phyloP scores from a whole-genome alignment of 2,797 vertebrate genomes.

The Xenops minutus region DNA sequence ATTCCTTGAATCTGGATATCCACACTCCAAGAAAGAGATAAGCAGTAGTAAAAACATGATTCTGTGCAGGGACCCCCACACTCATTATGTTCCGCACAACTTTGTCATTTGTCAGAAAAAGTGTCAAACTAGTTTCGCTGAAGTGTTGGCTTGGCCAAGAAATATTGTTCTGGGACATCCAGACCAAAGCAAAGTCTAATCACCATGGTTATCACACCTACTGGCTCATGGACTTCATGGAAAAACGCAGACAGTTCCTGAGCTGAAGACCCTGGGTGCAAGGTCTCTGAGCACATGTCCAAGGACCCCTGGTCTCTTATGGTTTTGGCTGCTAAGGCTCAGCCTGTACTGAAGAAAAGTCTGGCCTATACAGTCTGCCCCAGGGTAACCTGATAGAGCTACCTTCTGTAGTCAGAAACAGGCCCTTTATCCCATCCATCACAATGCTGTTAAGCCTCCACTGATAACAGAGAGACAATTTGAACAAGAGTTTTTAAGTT shows the following conservation, averaged over 20 bases:
- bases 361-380: neutral
- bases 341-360: neutral
- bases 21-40: neutral
- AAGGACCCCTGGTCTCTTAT: neutral
- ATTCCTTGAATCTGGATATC: neutral
- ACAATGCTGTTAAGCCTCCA: rapidly evolving
- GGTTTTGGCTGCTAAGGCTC: neutral
- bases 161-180: neutral
- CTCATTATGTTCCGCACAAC: rapidly evolving
- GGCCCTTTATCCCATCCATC: neutral
- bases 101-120: neutral
- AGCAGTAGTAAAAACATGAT: neutral
- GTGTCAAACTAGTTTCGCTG: neutral
- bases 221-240: neutral
- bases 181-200: neutral
- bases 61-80: neutral
- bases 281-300: neutral
- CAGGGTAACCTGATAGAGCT: neutral
- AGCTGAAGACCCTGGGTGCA: neutral
- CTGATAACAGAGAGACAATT: neutral
- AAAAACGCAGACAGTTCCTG: neutral
- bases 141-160: neutral
- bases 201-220: neutral
- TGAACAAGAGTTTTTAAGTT: neutral
- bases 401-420: neutral